Evolutionary conservation across 2,797 vertebrate genomes (phyloP), one percentile per base, ranked within the genome.

Genomic region (Spatula clypeata): DNA sequence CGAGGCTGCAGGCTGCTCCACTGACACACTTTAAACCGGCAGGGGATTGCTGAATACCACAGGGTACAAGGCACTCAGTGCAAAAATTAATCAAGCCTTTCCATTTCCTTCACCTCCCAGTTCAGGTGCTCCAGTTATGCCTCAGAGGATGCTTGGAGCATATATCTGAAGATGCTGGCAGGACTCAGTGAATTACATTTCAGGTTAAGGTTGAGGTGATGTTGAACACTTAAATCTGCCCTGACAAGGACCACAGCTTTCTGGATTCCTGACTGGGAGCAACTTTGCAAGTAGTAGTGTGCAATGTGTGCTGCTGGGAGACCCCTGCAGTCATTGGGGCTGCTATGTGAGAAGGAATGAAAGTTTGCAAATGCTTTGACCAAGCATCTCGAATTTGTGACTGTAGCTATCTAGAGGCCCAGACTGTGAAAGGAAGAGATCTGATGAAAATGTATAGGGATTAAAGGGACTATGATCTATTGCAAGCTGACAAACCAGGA

Each of bases 71-170:
- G 88, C 4, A 31, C 72, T 70, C 84, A 65, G 74, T 93, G 80
- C 61, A 88, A 87, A 93, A 90, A 84, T 32, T 61, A 72, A 88
- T 91, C 65, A 79, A 88, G 92, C 86, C 86, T 94, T 85, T 93
- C 42, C 13, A 6, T 92, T 83, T 91, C 64, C 58, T 86, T 67
- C 45, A 88, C 38, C 69, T 92, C 86, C 86, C 88, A 42, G 74
- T n/a, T 94, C 71, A 71, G 57, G 65, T 80, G 91, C 72, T 93
- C 88, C 74, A 85, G 71, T 90, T 96, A 66, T 64, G 71, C 92
- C 77, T 91, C 10, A 1, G 53, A 61, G 42, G 55, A 73, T 88
- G 86, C 79, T 79, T 67, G 44, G 55, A 88, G 31, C 42, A 58
- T 72, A 69, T 71, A 62, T 55, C 69, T 67, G 69, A 67, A 74